A percentile compares a stretch with the other conserved stretches of the same genome.
Evolutionary conservation across 2,797 vertebrate genomes (phyloP).

Genomic region (Rhinoraja longicauda): DNA sequence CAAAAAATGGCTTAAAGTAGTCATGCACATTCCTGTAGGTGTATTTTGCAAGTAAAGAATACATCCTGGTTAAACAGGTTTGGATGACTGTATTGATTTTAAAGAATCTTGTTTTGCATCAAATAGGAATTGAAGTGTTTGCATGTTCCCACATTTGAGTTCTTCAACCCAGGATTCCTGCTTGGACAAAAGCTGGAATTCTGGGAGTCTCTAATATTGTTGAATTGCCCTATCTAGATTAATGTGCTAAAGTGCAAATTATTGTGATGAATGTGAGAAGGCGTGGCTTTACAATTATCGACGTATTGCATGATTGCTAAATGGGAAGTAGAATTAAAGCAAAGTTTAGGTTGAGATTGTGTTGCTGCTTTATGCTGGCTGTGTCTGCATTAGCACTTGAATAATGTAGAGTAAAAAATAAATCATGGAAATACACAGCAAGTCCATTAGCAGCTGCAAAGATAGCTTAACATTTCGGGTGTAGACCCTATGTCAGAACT

Average conservation of each 20-base stretch:
- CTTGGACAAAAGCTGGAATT: conserved; percentile 1
- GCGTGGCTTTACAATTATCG: not conserved
- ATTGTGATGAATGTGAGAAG: not conserved
- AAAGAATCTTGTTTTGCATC: not conserved
- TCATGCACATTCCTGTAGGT: not conserved
- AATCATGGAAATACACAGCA: conserved; percentile 3
- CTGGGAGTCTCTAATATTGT: not conserved
- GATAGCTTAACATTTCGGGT: conserved; percentile 29
- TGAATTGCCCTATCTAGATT: not conserved
- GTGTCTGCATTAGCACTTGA: not conserved
- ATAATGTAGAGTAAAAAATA: not conserved
- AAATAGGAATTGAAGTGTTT: not conserved
- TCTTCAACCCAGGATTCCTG: not conserved
- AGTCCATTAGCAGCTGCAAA: conserved; percentile 21
- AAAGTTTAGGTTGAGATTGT: not conserved
- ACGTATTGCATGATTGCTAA: not conserved
- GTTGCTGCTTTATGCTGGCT: not conserved
- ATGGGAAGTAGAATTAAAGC: not conserved
- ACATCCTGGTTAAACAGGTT: not conserved
- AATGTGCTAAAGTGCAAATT: not conserved
- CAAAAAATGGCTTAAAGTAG: not conserved
- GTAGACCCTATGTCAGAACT: conserved; percentile 18
- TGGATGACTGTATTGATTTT: too few relatives aligned
- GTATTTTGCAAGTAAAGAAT: not conserved
- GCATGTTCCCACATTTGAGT: not conserved